Evolutionary conservation across 2,888 invertebrate species (phyloP), one percentile per base, ranked within the genome.

Genomic region (Torymus texanus): DNA sequence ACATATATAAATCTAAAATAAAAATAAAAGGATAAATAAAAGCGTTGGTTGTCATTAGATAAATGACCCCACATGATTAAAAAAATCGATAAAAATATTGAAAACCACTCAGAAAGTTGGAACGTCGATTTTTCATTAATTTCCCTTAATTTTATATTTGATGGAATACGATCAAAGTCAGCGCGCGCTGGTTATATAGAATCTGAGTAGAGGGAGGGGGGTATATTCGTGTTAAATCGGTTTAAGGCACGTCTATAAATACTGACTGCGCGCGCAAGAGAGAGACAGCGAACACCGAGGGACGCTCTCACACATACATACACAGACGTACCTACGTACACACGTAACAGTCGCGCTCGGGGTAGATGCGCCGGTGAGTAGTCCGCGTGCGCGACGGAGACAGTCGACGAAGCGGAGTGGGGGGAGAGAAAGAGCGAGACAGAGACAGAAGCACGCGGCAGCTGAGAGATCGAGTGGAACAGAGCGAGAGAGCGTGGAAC

Each of bases 161-260:
- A 12, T 63, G 13, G 53, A 70, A 67, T 59, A 68, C 71, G 29
- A 71, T 78, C 74, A 61, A 75, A 77, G 61, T 71, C 66, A 55
- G 13, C 24, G 41, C 41, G 18, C 62, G 55, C 50, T 73, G n/a
- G 24, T 50, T 73, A 63, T 63, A 63, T 61, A 61, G 21, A 41
- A 29, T 29, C 29, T 70, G 16, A n/a, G 59, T 63, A 58, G 12
- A 21, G n/a, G 16, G 12, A 29, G 55, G 24, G 18, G 66, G 66
- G 65, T 63, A 86, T 87, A 84, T 85, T 87, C 87, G 85, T 84
- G 86, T 88, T 87, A 88, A 89, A 89, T 89, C 88, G 89, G 88
- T 88, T 88, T 89, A 88, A 89, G 89, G 88, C 89, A 88, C 87
- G 86, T 88, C 89, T 89, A 89, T 88, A 89, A 90, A 90, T 89